These are phyloP conservation scores for Thalassoma bifasciatum DNA, from an alignment of 2,113 vertebrate species.

Conservation along the genomic window DNA sequence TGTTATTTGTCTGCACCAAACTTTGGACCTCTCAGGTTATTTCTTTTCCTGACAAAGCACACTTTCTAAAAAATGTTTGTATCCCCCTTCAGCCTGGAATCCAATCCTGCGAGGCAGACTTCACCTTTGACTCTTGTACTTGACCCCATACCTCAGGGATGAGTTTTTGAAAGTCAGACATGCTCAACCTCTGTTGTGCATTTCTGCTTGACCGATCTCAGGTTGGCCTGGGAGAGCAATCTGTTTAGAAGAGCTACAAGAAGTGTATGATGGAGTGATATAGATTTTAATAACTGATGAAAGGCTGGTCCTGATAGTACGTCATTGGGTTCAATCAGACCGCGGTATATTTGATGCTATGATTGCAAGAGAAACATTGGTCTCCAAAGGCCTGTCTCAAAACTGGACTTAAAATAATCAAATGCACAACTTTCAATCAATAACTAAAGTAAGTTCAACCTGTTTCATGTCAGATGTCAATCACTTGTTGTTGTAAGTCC, in stretches of 20 bases:
- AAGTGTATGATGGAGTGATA: background rate
- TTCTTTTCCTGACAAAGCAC: background rate
- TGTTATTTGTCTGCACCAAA: background rate
- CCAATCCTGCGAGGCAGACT: constrained; percentile 64
- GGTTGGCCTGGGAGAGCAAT: constrained; percentile 37
- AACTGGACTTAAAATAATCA: constrained; percentile 20
- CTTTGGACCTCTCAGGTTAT: background rate
- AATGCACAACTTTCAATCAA: constrained; percentile 2
- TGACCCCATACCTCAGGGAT: constrained; percentile 78
- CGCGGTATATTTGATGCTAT: background rate
- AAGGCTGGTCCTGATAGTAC: constrained; percentile 4
- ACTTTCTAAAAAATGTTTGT: constrained; percentile 1
- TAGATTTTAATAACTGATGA: constrained; percentile 31
- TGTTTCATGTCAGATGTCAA: constrained; percentile 63
- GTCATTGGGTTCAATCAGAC: background rate
- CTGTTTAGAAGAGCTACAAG: background rate
- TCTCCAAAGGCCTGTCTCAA: background rate
- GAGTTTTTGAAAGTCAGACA: constrained; percentile 72
- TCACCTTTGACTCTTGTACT: constrained; percentile 84
- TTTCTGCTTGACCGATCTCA: constrained; percentile 67
- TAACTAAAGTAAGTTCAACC: constrained; percentile 26
- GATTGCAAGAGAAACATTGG: constrained; percentile 15
- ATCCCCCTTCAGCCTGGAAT: constrained; percentile 58
- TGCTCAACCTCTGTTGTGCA: constrained; percentile 72
- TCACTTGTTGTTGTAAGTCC: constrained; percentile 56